Evolutionary conservation across 2,113 vertebrate genomes (phyloP), one percentile per base, ranked within the genome.

Genomic region (Catharus minimus): DNA sequence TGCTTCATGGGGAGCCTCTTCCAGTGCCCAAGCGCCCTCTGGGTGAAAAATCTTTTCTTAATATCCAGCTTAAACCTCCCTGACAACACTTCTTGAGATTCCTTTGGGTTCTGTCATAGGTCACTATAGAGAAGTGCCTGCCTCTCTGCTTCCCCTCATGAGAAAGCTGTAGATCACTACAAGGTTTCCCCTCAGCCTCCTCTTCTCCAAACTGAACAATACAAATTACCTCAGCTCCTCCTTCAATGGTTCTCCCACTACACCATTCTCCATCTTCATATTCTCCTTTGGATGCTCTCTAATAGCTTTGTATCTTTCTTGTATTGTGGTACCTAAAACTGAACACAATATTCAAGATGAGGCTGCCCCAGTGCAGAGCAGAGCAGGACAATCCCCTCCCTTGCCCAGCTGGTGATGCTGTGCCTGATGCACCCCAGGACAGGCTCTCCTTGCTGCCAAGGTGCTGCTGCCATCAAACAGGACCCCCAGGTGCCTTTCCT

Each of bases 381-480:
- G 26, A n/a, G 23, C 0, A 0, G 46, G 23, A 28, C 27, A 68
- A 38, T 19, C 8, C 5, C 15, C 4, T 60, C 15, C 12, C n/a
- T 53, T 21, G 5, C 27, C 38, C 2, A 2, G 4, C 16, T 66
- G 32, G 10, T 2, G 1, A 32, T 58, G 38, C 22, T 76, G 11
- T 52, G 14, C 46, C 23, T 61, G n/a, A 61, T 61, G 18, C 2
- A 4, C 18, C 16, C 33, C 22, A 33, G 28, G 23, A 53, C 15
- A 38, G 0, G 22, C 27, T 3, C 14, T 52, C 38, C 36, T 58
- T 44, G 36, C 36, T 66, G 24, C 17, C 18, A 26, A 6, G 52
- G 32, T 32, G 12, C 53, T 27, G 21, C 32, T 44, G 26, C 26
- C 17, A 30, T 36, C 4, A 15, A 12, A 20, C 16, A 74, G 11